Conservation (phyloP, 1,140 invertebrate species). For the Leucophenga varia region DNA sequence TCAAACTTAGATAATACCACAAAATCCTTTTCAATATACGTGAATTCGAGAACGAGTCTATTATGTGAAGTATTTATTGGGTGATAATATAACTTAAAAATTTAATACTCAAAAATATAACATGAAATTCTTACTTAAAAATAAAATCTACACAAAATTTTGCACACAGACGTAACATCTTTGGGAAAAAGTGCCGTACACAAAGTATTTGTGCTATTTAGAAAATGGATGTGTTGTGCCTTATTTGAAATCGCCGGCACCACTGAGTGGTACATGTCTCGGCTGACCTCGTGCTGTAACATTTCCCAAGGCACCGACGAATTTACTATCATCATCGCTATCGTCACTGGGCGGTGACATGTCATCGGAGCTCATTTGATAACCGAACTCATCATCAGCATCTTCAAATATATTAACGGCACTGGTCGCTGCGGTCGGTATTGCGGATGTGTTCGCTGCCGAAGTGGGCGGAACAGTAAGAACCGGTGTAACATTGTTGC, state of each 20-base stretch:
- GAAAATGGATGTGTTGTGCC: slow-evolving; percentile 5
- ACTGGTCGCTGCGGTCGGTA: slow-evolving; percentile 21
- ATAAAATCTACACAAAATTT: slow-evolving; percentile 11
- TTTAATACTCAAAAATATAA: no score
- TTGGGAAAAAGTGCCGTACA: background rate
- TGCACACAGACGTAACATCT: slow-evolving; percentile 5
- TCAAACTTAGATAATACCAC: no score
- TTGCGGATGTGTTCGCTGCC: background rate
- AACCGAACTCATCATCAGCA: slow-evolving; percentile 28
- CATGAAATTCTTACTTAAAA: slow-evolving; percentile 5
- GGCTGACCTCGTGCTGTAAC: slow-evolving; percentile 16
- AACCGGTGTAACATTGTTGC: background rate
- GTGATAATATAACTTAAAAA: no score
- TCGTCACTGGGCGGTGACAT: slow-evolving; percentile 36
- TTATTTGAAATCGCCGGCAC: slow-evolving; percentile 30
- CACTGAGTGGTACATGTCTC: slow-evolving; percentile 12
- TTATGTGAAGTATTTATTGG: no score
- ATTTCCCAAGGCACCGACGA: slow-evolving; percentile 11
- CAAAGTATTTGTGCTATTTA: slow-evolving; percentile 16
- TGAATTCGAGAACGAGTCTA: no score
- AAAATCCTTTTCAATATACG: no score
- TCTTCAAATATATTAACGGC: slow-evolving; percentile 33
- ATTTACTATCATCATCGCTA: slow-evolving; percentile 19
- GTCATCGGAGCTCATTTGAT: slow-evolving; percentile 37
- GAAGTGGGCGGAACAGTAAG: background rate